Conservation (phyloP, 2,113 vertebrate species). For the Dascyllus trimaculatus region DNA sequence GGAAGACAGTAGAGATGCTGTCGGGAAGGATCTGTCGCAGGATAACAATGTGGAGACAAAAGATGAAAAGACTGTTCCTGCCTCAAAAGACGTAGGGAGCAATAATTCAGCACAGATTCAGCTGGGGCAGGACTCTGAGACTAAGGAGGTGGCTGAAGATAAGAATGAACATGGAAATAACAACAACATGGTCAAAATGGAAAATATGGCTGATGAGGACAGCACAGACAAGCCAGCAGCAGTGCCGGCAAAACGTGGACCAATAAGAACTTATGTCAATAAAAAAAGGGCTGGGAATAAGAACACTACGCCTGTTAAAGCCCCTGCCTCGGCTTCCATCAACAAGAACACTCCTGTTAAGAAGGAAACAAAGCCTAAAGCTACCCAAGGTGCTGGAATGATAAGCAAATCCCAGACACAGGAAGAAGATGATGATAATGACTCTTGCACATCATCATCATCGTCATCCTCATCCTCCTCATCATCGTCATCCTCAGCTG, state of each 20-base stretch:
- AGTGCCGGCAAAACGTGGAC: constrained; percentile 71
- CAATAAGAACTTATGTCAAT: constrained; percentile 77
- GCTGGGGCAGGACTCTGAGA: constrained; percentile 57
- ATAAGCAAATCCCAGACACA: constrained; percentile 48
- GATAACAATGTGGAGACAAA: constrained; percentile 33
- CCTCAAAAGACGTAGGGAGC: constrained; percentile 14
- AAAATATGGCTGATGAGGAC: constrained; percentile 57
- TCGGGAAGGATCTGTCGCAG: constrained; percentile 68
- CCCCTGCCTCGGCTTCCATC: constrained; percentile 1
- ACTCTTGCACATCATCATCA: constrained; percentile 63
- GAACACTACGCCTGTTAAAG: constrained; percentile 52
- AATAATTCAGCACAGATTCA: constrained; percentile 61
- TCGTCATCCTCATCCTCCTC: constrained; percentile 72
- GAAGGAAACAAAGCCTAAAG: constrained; percentile 63
- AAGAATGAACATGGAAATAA: constrained; percentile 44
- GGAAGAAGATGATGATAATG: constrained; percentile 37
- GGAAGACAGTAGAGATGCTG: constrained; percentile 65
- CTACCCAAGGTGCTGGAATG: constrained; percentile 27
- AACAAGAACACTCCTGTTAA: constrained; percentile 66
- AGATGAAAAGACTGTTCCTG: neutral
- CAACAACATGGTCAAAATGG: constrained; percentile 19
- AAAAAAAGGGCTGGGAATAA: constrained; percentile 61
- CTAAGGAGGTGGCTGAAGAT: constrained; percentile 70
- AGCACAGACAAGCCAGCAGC: constrained; percentile 64
- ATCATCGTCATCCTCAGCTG: constrained; percentile 77